phyloP scores from a whole-genome alignment of 2,797 vertebrate genomes.

The Chelon labrosus region DNA sequence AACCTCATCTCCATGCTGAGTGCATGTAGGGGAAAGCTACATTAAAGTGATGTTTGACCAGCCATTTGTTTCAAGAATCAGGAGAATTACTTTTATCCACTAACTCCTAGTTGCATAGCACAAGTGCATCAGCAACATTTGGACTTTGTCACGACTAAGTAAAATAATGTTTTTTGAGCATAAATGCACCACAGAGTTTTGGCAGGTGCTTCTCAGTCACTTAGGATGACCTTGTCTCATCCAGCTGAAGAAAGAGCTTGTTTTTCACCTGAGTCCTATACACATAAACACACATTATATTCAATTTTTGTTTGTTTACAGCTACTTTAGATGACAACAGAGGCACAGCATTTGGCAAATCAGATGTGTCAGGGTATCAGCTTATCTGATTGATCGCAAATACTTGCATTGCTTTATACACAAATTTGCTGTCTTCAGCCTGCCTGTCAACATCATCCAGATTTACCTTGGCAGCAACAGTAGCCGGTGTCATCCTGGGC shows the following conservation, averaged over 20 bases:
- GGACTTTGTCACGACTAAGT: no score
- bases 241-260: no score
- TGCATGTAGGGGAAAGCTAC: not conserved
- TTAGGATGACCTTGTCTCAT: not conserved
- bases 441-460: not conserved
- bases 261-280: not conserved
- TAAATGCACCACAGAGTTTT: not conserved
- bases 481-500: conserved; percentile 89
- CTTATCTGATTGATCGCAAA: not conserved
- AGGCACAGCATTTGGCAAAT: not conserved
- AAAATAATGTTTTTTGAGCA: not conserved
- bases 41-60: not conserved
- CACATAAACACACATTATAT: no score
- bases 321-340: not conserved
- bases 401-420: not conserved
- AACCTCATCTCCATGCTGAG: conserved; percentile 93
- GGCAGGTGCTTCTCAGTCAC: not conserved
- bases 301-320: no score
- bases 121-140: not conserved
- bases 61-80: not conserved
- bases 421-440: not conserved
- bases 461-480: conserved; percentile 92
- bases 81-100: no score
- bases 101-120: no score
- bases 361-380: no score